A percentile compares a stretch with the other conserved stretches of the same genome.
phyloP scores from a whole-genome alignment of 1,140 invertebrate species.

The Drosophila funebris region DNA sequence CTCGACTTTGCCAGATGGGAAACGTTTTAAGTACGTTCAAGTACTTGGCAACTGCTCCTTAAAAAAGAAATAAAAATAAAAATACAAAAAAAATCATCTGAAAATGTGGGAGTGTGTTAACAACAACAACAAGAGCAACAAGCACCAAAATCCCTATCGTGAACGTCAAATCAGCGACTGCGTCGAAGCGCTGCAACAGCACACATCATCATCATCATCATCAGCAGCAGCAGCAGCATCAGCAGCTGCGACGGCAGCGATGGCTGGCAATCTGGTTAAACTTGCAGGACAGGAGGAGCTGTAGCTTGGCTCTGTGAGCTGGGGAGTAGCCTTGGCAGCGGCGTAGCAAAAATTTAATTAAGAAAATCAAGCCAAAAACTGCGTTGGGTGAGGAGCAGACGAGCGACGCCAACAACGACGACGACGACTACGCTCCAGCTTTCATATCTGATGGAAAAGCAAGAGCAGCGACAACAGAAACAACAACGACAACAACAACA shows the following conservation, averaged over 20 bases:
- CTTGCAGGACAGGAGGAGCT: slow-evolving; percentile 41
- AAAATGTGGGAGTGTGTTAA: slow-evolving; percentile 79
- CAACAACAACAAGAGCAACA: slow-evolving; percentile 67
- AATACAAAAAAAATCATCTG: slow-evolving; percentile 25
- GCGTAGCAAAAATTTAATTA: slow-evolving; percentile 81
- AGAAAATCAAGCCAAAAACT: slow-evolving; percentile 80
- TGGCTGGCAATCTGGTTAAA: slow-evolving; percentile 41
- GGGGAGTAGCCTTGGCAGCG: slow-evolving; percentile 65
- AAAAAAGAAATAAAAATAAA: slow-evolving; percentile 6
- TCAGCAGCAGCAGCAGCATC: slow-evolving; percentile 21
- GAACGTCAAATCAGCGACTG: slow-evolving; percentile 67
- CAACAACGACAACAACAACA: slow-evolving; percentile 33
- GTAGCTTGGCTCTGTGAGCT: slow-evolving; percentile 22
- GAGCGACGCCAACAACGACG: slow-evolving; percentile 67
- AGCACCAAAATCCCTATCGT: slow-evolving; percentile 57
- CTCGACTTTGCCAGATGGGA: background rate
- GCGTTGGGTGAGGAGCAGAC: slow-evolving; percentile 57
- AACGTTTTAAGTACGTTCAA: slow-evolving; percentile 6
- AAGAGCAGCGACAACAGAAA: slow-evolving; percentile 57
- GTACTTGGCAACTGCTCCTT: slow-evolving; percentile 18
- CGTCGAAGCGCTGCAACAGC: slow-evolving; percentile 56
- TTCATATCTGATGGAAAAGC: slow-evolving; percentile 79
- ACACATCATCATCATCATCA: slow-evolving; percentile 73
- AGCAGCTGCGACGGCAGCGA: slow-evolving; percentile 33
- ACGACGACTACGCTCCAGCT: slow-evolving; percentile 73